Base-by-base conservation (phyloP, 2,888 invertebrate genomes). In the Scaptomyza flava region DNA sequence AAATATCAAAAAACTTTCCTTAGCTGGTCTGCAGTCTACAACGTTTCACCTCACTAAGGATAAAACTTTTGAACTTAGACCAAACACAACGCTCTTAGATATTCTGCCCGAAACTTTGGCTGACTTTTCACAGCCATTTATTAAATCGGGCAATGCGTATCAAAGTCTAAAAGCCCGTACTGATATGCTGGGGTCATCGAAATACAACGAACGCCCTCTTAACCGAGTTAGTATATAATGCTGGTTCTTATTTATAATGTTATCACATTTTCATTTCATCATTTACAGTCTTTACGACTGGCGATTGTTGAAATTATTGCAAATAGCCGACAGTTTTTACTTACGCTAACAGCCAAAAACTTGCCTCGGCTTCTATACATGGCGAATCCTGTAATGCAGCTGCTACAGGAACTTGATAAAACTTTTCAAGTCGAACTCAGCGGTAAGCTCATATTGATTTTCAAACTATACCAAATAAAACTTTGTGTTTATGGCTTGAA, bases 1-100 rank as follows among this genome's bases (percentile, higher is more conserved):
- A 6, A 27, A 27, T 4, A 27, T 27, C 27, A 27, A 6, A 3
- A 27, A 27, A 6, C 27, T 27, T 27, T 5, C n/a, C 30, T 14
- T 31, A 93, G 94, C 94, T 91, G 94, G 94, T 5, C 91, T 94
- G 68, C 93, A 93, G 87, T 94, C 94, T 53, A 93, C 89, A 48
- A 93, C 94, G 0, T 94, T 94, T 79, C 89, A 91, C 0, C 93
- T 91, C 71, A 92, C 91, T 52, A 86, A 91, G n/a, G 91, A 92
- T 34, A 82, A 91, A 2, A 88, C 91, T 42, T 94, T 94, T 77
- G 85, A 87, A 42, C 91, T 94, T 91, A 91, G 90, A 62, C 90
- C 92, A 0, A 89, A 92, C 57, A 85, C 94, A 47, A 92, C 93
- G 0, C 74, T 94, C 2, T 92, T 92, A 70, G 93, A 92, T 1